phyloP scores from a whole-genome alignment of 1,140 invertebrate species.

The Drosophila aff. region DNA sequence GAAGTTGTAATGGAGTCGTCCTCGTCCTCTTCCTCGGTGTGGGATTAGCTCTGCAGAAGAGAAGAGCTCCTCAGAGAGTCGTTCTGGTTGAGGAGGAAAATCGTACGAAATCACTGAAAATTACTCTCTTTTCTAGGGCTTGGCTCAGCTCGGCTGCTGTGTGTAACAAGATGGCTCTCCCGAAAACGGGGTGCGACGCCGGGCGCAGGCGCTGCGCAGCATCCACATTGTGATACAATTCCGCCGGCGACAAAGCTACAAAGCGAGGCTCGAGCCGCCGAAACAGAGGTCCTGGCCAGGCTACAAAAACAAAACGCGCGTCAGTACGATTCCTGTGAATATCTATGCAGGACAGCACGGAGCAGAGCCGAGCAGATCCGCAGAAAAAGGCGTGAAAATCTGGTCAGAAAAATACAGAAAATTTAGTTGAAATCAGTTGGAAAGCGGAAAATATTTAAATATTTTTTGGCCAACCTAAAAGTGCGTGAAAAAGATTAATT shows the following conservation, averaged over 20 bases:
- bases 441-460: neutral
- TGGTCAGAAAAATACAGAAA: neutral
- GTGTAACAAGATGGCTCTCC: slow-evolving; percentile 41
- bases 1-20: slow-evolving; percentile 66
- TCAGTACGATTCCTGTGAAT: slow-evolving; percentile 82
- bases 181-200: slow-evolving; percentile 61
- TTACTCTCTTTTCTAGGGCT: slow-evolving; percentile 50
- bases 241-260: slow-evolving; percentile 68
- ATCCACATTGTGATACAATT: slow-evolving; percentile 32
- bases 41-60: slow-evolving; percentile 60
- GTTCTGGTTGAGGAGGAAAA: slow-evolving; percentile 2
- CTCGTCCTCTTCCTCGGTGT: neutral
- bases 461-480: neutral
- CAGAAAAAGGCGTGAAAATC: slow-evolving; percentile 23
- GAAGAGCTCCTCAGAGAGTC: slow-evolving; percentile 28
- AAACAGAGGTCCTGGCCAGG: slow-evolving; percentile 59
- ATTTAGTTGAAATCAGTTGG: neutral
- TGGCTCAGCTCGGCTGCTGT: slow-evolving; percentile 53
- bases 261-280: slow-evolving; percentile 26
- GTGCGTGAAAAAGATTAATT: neutral
- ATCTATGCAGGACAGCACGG: slow-evolving; percentile 82
- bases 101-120: neutral
- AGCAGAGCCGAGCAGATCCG: slow-evolving; percentile 37
- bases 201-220: slow-evolving; percentile 73
- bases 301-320: slow-evolving; percentile 79